A percentile compares a stretch with the other conserved stretches of the same genome.
phyloP scores from a whole-genome alignment of 2,113 vertebrate genomes.

The Eptesicus fuscus region DNA sequence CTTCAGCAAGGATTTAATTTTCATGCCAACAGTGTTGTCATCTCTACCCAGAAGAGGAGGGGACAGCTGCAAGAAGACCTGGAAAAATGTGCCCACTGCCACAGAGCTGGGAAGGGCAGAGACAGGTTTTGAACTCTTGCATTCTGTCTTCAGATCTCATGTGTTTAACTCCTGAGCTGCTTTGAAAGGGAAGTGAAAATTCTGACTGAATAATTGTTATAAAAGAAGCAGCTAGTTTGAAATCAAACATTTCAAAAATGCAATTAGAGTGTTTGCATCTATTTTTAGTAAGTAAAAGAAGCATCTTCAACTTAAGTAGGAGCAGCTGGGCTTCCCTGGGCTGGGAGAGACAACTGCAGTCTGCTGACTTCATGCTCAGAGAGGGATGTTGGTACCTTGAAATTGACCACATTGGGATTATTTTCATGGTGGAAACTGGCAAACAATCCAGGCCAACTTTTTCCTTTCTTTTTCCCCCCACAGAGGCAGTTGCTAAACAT shows the following conservation, averaged over 20 bases:
- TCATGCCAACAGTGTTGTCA: background rate
- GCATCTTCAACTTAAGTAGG: background rate
- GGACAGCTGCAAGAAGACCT: background rate
- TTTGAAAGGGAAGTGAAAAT: background rate
- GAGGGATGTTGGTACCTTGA: background rate
- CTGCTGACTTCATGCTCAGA: background rate
- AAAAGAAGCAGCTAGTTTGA: background rate
- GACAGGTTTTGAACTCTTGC: background rate
- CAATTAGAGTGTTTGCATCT: background rate
- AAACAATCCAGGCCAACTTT: background rate
- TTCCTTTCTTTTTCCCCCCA: background rate
- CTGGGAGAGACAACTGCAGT: background rate
- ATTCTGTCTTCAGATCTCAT: background rate
- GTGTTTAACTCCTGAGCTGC: background rate
- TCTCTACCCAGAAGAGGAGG: background rate
- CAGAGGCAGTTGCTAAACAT: slow-evolving; percentile 13
- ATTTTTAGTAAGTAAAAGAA: background rate
- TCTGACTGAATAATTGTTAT: background rate
- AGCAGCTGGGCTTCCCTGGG: background rate
- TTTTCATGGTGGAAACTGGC: slow-evolving; percentile 11
- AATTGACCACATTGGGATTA: background rate
- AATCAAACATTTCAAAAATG: background rate
- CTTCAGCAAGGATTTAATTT: background rate
- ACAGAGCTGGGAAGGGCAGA: background rate
- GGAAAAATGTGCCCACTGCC: background rate